These are phyloP conservation scores for Hypanus sabinus DNA, from an alignment of 2,113 vertebrate species.

Conservation along the genomic window DNA sequence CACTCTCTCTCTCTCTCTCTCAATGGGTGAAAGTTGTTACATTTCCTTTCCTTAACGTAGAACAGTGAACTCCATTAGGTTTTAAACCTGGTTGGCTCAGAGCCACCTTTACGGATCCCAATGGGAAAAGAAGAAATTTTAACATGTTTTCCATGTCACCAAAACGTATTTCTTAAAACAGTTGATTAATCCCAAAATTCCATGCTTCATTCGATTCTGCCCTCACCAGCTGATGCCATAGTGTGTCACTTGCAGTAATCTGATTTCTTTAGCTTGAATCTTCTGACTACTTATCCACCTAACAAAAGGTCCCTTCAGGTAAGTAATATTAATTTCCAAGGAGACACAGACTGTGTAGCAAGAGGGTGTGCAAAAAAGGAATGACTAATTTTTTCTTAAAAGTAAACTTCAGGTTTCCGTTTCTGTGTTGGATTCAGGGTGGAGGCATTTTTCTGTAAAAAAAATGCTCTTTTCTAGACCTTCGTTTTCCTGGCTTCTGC, in stretches of 20 bases:
- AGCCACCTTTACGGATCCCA: no score
- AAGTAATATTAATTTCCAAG: neutral
- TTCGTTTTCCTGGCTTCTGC: slow-evolving; percentile 7
- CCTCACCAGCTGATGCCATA: neutral
- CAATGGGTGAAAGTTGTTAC: no score
- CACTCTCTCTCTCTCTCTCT: no score
- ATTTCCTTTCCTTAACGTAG: no score
- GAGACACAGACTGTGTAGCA: neutral
- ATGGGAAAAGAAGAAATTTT: neutral
- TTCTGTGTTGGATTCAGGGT: neutral
- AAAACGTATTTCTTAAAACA: neutral
- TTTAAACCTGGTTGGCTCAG: no score
- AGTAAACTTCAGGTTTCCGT: slow-evolving; percentile 29
- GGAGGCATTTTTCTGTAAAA: neutral
- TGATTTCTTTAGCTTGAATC: neutral
- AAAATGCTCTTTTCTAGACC: neutral
- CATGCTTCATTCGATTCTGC: neutral
- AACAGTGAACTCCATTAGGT: no score
- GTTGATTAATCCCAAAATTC: neutral
- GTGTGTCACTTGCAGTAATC: neutral
- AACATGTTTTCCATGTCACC: neutral
- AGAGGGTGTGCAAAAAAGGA: neutral
- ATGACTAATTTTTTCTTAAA: neutral
- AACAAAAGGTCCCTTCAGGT: slow-evolving; percentile 27
- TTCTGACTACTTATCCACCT: neutral